These are phyloP conservation scores for Struthio camelus DNA, from an alignment of 2,113 vertebrate genomes.

Conservation along the genomic window DNA sequence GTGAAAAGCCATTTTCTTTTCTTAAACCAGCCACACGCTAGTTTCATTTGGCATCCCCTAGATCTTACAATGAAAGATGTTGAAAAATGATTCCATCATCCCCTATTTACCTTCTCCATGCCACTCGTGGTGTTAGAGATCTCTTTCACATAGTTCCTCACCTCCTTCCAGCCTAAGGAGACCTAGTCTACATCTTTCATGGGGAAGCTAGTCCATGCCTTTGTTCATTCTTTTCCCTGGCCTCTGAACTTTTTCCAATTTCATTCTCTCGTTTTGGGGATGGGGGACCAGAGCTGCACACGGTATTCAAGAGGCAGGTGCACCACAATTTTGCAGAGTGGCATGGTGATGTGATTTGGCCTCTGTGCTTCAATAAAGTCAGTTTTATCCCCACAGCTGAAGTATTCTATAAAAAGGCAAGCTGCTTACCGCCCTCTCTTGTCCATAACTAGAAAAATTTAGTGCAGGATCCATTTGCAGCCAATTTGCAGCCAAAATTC, in stretches of 20 bases:
- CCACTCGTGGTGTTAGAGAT: background rate
- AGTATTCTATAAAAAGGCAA: background rate
- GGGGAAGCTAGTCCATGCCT: background rate
- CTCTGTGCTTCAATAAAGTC: background rate
- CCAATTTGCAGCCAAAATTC: background rate
- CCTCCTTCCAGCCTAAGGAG: background rate
- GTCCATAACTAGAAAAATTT: background rate
- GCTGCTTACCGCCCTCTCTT: conserved; percentile 26
- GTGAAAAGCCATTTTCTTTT: background rate
- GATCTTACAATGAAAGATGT: background rate
- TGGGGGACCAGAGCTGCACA: background rate
- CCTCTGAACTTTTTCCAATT: background rate
- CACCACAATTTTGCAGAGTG: background rate
- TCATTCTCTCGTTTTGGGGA: background rate
- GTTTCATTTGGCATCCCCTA: background rate
- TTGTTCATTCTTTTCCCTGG: background rate
- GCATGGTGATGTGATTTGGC: background rate
- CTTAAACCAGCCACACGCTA: background rate
- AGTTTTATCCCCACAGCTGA: background rate
- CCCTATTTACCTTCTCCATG: background rate
- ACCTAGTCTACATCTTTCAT: rapidly evolving
- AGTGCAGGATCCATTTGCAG: background rate
- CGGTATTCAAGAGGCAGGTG: background rate
- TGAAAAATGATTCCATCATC: background rate
- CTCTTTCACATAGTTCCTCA: background rate